Percentiles rank a stretch among this genome's conserved stretches.
phyloP scores from a whole-genome alignment of 2,888 invertebrate species.

The Lasioglossum morio region DNA sequence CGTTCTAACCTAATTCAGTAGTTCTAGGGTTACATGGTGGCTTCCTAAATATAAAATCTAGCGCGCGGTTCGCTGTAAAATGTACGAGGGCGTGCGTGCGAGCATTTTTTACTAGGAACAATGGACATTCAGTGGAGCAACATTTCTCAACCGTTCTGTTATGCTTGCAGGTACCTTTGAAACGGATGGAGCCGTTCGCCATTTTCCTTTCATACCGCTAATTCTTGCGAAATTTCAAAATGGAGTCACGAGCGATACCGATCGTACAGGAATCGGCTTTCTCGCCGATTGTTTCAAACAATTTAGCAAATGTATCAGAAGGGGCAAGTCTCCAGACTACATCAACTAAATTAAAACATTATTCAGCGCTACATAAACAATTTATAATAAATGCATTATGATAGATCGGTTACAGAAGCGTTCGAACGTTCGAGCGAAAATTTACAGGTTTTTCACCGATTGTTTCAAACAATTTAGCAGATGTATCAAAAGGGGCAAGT shows the following conservation, averaged over 20 bases:
- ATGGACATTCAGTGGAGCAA: constrained; percentile 3
- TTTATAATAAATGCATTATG: no score
- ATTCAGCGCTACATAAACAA: neutral
- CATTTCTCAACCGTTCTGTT: neutral
- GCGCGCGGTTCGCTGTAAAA: constrained; percentile 78
- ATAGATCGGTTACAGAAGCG: no score
- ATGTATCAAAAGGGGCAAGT: neutral
- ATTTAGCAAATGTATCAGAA: neutral
- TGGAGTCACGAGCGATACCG: neutral
- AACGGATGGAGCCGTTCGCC: neutral
- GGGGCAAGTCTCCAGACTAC: neutral
- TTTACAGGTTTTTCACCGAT: neutral
- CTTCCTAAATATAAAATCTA: constrained; percentile 84
- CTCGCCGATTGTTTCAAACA: neutral
- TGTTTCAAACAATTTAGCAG: neutral
- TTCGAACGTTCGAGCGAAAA: no score
- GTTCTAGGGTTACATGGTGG: constrained; percentile 82
- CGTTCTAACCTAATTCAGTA: constrained; percentile 84
- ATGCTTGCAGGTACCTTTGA: neutral
- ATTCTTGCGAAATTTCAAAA: neutral
- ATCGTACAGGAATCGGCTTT: neutral
- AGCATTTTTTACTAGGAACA: constrained; percentile 27
- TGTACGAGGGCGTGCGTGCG: constrained; percentile 11
- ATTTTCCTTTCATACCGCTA: neutral
- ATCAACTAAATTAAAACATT: neutral